Conservation (phyloP, 1,140 invertebrate genomes). For the Zaprionus ghesquierei region DNA sequence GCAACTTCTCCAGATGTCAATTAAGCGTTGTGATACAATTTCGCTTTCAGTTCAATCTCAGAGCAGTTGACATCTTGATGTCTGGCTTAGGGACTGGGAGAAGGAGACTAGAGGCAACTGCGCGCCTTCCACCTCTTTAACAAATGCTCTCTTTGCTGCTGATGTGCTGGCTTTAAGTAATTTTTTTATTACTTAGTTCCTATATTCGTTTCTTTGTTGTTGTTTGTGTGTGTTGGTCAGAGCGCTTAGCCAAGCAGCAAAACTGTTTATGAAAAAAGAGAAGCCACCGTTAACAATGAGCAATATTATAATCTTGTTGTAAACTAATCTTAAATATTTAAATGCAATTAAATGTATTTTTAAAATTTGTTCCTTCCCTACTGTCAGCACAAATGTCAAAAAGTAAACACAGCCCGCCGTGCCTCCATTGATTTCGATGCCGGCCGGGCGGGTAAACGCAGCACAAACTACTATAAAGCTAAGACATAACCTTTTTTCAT, state of each 20-base stretch:
- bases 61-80: conserved; percentile 26
- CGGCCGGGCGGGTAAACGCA: background rate
- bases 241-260: conserved; percentile 17
- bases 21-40: background rate
- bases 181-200: conserved; percentile 11
- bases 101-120: conserved; percentile 1
- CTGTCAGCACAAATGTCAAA: background rate
- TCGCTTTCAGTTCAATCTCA: background rate
- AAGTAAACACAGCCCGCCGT: background rate
- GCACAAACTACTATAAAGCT: background rate
- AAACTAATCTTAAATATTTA: background rate
- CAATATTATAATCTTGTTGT: background rate
- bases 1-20: conserved; percentile 27
- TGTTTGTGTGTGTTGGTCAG: conserved; percentile 27
- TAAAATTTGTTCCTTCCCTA: background rate
- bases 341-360: background rate
- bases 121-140: conserved; percentile 6
- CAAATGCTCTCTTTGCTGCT: background rate
- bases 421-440: background rate
- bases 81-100: background rate
- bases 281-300: background rate
- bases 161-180: background rate
- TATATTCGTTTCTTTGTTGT: background rate
- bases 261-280: conserved; percentile 11
- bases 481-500: background rate